phyloP scores from a whole-genome alignment of 2,888 invertebrate species.

The Elysia crispata region DNA sequence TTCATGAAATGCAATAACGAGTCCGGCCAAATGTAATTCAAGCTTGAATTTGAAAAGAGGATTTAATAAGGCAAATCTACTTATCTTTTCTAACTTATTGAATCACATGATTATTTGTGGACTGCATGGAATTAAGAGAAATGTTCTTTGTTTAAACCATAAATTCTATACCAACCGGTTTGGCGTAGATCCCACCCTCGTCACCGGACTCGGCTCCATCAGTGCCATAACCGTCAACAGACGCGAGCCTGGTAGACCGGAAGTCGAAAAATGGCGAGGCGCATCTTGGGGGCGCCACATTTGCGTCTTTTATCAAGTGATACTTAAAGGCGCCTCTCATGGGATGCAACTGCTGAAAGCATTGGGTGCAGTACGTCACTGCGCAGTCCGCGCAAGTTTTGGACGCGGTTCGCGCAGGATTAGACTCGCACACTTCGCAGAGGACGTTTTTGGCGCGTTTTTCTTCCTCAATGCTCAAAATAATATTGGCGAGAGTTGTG shows the following conservation, averaged over 20 bases:
- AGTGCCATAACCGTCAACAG: slow-evolving; percentile 40
- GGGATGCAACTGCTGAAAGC: slow-evolving; percentile 52
- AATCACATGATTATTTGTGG: too few relatives aligned
- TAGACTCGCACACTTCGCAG: slow-evolving; percentile 51
- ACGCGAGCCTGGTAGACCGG: not conserved
- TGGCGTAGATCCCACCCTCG: slow-evolving; percentile 31
- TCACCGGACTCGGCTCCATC: slow-evolving; percentile 41
- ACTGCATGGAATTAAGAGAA: too few relatives aligned
- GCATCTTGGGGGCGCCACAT: slow-evolving; percentile 19
- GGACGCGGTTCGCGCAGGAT: slow-evolving; percentile 48
- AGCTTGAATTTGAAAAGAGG: too few relatives aligned
- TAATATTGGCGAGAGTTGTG: slow-evolving; percentile 51
- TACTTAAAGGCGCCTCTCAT: slow-evolving; percentile 52
- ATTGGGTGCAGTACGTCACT: slow-evolving; percentile 47
- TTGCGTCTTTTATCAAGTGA: slow-evolving; percentile 51
- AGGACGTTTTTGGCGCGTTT: slow-evolving; percentile 27
- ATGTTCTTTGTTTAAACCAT: too few relatives aligned
- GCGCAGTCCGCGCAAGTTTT: slow-evolving; percentile 51
- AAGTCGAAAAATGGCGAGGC: slow-evolving; percentile 35
- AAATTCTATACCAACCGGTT: slow-evolving; percentile 39
- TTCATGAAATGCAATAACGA: too few relatives aligned
- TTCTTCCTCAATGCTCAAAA: slow-evolving; percentile 51
- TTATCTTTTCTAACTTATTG: too few relatives aligned
- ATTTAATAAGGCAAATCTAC: too few relatives aligned
- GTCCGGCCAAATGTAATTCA: too few relatives aligned